Evolutionary conservation across 2,797 vertebrate species (phyloP).

Genomic region (Poeciliopsis presidionis): DNA sequence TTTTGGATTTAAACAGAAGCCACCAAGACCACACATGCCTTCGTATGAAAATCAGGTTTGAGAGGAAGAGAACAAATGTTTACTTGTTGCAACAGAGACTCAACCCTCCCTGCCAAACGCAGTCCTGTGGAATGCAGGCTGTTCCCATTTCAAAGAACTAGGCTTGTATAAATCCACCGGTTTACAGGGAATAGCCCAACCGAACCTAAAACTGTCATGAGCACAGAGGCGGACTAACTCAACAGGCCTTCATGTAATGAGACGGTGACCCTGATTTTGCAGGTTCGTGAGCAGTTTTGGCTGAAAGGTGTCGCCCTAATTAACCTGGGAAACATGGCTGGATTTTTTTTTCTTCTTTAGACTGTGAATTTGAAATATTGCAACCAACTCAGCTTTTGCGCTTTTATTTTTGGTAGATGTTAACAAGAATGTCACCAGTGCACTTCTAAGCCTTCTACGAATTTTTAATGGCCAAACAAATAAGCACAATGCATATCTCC

Average conservation of each 20-base stretch:
- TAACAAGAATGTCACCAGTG: slow-evolving; percentile 1
- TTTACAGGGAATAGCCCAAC: slow-evolving; percentile 9
- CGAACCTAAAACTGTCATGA: slow-evolving; percentile 9
- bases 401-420: neutral
- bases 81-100: slow-evolving; percentile 80
- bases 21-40: slow-evolving; percentile 19
- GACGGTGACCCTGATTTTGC: slow-evolving; percentile 28
- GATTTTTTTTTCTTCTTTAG: neutral
- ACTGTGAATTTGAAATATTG: neutral
- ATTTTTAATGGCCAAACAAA: neutral
- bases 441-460: neutral
- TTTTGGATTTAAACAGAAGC: neutral
- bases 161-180: slow-evolving; percentile 15
- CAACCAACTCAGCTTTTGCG: neutral
- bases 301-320: slow-evolving; percentile 12
- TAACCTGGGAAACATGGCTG: neutral
- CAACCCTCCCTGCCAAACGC: slow-evolving; percentile 53
- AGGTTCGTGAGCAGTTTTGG: neutral
- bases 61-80: slow-evolving; percentile 66
- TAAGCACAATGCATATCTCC: neutral
- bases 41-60: slow-evolving; percentile 69
- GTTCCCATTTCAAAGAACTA: slow-evolving; percentile 30
- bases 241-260: slow-evolving; percentile 5
- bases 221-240: slow-evolving; percentile 15
- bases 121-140: slow-evolving; percentile 66